phyloP scores from a whole-genome alignment of 1,140 invertebrate species.

The Bombus turneri region DNA sequence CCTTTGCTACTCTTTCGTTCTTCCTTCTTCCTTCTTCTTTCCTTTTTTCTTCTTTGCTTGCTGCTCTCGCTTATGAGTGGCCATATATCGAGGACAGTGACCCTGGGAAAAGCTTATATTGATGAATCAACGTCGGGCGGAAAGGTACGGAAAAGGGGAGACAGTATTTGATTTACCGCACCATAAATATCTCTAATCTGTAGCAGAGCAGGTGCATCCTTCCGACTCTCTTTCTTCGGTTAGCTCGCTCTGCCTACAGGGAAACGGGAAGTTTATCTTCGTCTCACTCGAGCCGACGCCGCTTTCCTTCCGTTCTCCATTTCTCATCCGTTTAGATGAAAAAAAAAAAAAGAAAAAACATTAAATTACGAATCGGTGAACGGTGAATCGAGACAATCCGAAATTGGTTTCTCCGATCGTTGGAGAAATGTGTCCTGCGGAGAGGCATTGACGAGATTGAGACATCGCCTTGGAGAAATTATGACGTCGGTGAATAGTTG shows the following conservation, averaged over 20 bases:
- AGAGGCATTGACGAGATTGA: not conserved
- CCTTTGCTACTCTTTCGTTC: not conserved
- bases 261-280: not conserved
- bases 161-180: constrained; percentile 75
- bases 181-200: constrained; percentile 78
- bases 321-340: constrained; percentile 32
- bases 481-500: not conserved
- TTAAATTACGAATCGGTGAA: constrained; percentile 41
- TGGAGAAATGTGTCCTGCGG: not conserved
- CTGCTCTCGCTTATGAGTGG: constrained; percentile 13
- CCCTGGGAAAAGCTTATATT: constrained; percentile 59
- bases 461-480: not conserved
- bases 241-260: not conserved
- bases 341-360: not conserved
- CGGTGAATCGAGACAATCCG: constrained; percentile 36
- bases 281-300: constrained; percentile 36
- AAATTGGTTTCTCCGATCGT: constrained; percentile 13
- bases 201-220: constrained; percentile 49
- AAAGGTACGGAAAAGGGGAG: constrained; percentile 50
- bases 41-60: not conserved
- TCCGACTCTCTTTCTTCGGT: constrained; percentile 44
- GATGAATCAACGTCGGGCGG: constrained; percentile 65
- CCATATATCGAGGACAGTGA: constrained; percentile 32
- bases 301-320: constrained; percentile 58
- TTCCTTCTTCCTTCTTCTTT: not conserved